Base-by-base conservation (phyloP, 2,797 vertebrate genomes). In the Bradypodion pumilum region DNA sequence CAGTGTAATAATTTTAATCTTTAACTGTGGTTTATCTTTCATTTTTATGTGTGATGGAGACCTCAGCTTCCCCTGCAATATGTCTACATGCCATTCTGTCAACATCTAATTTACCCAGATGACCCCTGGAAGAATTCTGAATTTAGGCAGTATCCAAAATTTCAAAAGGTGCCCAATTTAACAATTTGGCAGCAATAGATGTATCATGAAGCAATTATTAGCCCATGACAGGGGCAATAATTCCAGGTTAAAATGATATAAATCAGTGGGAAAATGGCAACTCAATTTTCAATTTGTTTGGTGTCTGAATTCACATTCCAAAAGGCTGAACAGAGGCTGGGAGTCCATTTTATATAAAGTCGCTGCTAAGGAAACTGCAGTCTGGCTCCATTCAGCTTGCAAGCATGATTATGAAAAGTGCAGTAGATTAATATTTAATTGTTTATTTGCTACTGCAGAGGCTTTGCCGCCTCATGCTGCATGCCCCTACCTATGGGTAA, bases 391-490 rank as follows among this genome's bases (percentile, higher is more conserved):
- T 82, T 83, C 1, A 25, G 82, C 70, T 46, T n/a, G 59, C 52
- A 76, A 80, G 66, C 65, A 6, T 0, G 2, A 10, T 7, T 0
- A 32, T 44, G 27, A 42, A 42, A 74, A 87, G 68, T 27, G 72
- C 21, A 66, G 40, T 7, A 85, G 74, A 85, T 85, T 82, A 4
- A 82, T 88, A 65, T 40, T 1, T 29, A 60, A 1, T 52, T 27
- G 7, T 59, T 84, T 70, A 63, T 84, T 19, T 74, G 63, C 74
- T 82, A 8, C 9, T 77, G 84, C 79, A 85, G 27, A 56, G 62
- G 21, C n/a, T 6, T 0, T 0, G 23, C 35, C 9, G 65, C 56
- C 4, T n/a, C 0, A 32, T 0, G 52, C 63, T 5, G 25, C 13
- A 0, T n/a, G 72, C 40, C 29, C 16, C 21, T 21, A 52, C 0